Base-by-base conservation (phyloP, 2,888 invertebrate species). In the Drosophila neotestacea region DNA sequence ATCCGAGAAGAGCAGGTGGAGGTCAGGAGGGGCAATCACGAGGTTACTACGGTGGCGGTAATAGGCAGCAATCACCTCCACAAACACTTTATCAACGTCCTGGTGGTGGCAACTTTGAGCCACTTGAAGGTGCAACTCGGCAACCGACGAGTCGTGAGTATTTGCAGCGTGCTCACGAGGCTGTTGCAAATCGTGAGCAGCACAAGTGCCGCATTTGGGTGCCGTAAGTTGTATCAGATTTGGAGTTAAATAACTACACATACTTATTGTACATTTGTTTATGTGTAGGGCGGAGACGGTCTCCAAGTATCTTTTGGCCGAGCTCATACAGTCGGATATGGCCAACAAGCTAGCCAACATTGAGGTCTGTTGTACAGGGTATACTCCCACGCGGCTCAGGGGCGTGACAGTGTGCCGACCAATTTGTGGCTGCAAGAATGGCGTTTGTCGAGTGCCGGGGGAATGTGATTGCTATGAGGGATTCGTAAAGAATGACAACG, bases 291-390 rank as follows among this genome's bases (percentile, higher is more conserved):
- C 79, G 0, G 90, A 90, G 27, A 71, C 88, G 1, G 59, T 92
- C 2, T 60, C 89, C n/a, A 87, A 92, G 81, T 84, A 90, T 61
- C 50, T 85, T 27, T 59, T 75, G 28, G 79, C 88, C 2, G 78
- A 72, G 11, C 48, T 67, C 28, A 81, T 89, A 13, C 91, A 91
- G 48, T 55, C 73, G 28, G 91, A 92, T 39, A 69, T 95, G 1
- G 92, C 94, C 13, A 92, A 94, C 11, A 94, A 94, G 28, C 93
- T 94, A 62, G 94, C 94, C 77, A 93, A 94, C 55, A 94, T 96
- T 82, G 93, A 95, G 72, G 93, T 95, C 36, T 96, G 96, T 88
- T 96, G 96, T 89, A 93, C 94, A 0, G 96, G 96, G n/a, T 96
- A 95, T 67, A 73, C 62, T 13, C 64, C 88, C 10, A 78, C 81